A percentile compares a stretch with the other conserved stretches of the same genome.
These are phyloP conservation scores for Ibidorhyncha struthersii DNA, from an alignment of 2,113 vertebrate genomes.

Conservation along the genomic window DNA sequence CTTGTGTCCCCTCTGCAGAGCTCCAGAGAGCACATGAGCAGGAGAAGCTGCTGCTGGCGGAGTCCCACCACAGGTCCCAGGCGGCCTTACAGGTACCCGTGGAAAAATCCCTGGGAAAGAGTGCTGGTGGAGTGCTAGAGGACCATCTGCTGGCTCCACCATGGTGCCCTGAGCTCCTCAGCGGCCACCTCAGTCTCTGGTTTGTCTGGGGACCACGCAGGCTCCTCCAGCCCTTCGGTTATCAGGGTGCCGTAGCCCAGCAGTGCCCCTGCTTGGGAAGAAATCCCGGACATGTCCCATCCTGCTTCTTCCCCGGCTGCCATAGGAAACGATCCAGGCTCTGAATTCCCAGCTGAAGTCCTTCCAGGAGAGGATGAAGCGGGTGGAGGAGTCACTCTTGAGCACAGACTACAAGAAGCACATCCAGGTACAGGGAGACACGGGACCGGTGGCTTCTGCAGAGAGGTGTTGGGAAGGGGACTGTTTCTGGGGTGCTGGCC, in stretches of 20 bases:
- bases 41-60: slow-evolving; percentile 76
- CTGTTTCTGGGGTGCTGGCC: neutral
- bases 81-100: slow-evolving; percentile 66
- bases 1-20: slow-evolving; percentile 64
- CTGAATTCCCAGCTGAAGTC: slow-evolving; percentile 80
- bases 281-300: neutral
- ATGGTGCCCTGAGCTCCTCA: neutral
- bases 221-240: neutral
- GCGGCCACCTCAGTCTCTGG: neutral
- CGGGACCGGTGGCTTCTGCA: neutral
- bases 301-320: neutral
- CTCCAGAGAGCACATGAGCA: slow-evolving; percentile 66
- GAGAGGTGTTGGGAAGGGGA: neutral
- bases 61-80: slow-evolving; percentile 72
- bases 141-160: neutral
- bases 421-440: neutral
- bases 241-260: neutral
- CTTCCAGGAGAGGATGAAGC: slow-evolving; percentile 82
- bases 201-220: fast-evolving
- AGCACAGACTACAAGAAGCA: slow-evolving; percentile 86
- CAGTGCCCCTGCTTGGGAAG: neutral
- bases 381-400: slow-evolving; percentile 82
- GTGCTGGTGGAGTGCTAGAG: neutral
- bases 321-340: slow-evolving; percentile 73
- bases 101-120: neutral